Conservation (phyloP, 2,888 invertebrate species). For the Parnassius smintheus region DNA sequence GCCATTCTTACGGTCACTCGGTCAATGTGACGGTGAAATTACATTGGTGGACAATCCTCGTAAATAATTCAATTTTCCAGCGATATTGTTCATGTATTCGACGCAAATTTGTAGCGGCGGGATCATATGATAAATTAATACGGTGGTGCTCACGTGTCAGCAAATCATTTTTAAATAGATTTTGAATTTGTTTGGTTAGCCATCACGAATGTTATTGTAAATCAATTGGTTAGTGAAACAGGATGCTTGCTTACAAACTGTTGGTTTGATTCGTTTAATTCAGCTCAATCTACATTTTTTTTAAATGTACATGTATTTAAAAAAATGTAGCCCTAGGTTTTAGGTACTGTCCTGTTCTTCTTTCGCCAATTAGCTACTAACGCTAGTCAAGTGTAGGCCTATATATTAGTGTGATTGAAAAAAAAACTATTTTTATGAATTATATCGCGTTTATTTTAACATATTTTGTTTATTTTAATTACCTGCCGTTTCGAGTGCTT, state of each 20-base stretch:
- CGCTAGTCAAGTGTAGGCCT: too few species aligned
- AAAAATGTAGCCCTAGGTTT: too few species aligned
- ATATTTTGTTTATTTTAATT: too few species aligned
- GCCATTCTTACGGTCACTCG: neutral
- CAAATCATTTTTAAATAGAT: neutral
- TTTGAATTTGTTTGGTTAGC: constrained; percentile 1
- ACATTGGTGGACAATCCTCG: neutral
- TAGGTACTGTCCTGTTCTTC: too few species aligned
- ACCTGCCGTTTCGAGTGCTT: too few species aligned
- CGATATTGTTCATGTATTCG: neutral
- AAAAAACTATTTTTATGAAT: too few species aligned
- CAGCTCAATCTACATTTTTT: constrained; percentile 1
- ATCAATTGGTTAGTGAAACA: neutral
- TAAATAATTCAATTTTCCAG: neutral
- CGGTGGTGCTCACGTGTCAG: neutral
- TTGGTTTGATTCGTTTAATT: neutral
- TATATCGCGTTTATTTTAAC: too few species aligned
- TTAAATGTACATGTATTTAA: too few species aligned
- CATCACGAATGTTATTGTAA: constrained; percentile 2
- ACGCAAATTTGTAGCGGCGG: neutral
- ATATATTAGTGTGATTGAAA: too few species aligned
- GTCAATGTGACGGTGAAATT: neutral
- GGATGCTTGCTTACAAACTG: neutral
- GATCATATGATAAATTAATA: neutral
- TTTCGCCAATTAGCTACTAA: too few species aligned